These are phyloP conservation scores for Hirtodrosophila alboralis DNA, from an alignment of 2,888 invertebrate genomes.

Conservation along the genomic window DNA sequence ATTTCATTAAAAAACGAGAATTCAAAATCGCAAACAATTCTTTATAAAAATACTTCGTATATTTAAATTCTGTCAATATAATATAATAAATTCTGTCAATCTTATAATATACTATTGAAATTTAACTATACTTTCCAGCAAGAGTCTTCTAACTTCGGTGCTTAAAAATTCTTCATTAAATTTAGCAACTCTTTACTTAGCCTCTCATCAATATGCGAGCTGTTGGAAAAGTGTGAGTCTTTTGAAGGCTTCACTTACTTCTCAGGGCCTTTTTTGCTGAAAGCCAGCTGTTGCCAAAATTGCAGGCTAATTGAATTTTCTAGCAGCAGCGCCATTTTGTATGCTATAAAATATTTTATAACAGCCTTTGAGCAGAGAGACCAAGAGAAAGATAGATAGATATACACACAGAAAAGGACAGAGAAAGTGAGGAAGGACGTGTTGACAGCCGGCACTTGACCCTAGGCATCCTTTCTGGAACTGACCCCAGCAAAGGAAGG, in stretches of 20 bases:
- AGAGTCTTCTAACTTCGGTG: constrained; percentile 6
- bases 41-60: too few species aligned
- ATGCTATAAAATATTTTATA: constrained; percentile 74
- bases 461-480: constrained; percentile 12
- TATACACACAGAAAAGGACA: not conserved
- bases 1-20: too few species aligned
- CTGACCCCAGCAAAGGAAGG: constrained; percentile 36
- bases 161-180: constrained; percentile 6
- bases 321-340: constrained; percentile 79
- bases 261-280: constrained; percentile 48
- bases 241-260: not conserved
- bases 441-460: constrained; percentile 59
- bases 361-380: constrained; percentile 44
- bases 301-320: constrained; percentile 79
- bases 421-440: constrained; percentile 8
- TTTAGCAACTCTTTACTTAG: constrained; percentile 16
- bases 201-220: constrained; percentile 15
- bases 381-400: constrained; percentile 1
- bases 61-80: too few species aligned
- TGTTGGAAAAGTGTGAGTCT: constrained; percentile 9
- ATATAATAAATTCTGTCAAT: not conserved
- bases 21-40: too few species aligned
- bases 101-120: too few species aligned
- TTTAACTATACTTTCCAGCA: not conserved
- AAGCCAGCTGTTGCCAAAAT: constrained; percentile 78